Percentiles rank a stretch among this genome's conserved stretches.
phyloP scores from a whole-genome alignment of 2,888 invertebrate genomes.

The Baronia brevicornis region DNA sequence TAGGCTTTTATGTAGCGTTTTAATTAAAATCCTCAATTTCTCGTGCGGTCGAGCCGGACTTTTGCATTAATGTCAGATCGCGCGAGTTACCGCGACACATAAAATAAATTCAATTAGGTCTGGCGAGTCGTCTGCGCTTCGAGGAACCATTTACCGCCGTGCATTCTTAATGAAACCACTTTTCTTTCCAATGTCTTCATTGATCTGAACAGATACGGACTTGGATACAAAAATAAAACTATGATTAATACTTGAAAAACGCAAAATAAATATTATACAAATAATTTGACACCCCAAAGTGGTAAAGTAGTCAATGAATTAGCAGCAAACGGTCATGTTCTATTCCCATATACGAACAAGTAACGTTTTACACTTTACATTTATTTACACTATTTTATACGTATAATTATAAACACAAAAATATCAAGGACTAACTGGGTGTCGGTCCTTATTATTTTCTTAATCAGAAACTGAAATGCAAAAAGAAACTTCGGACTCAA shows the following conservation, averaged over 20 bases:
- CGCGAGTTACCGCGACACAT: constrained; percentile 18
- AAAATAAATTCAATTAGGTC: constrained; percentile 48
- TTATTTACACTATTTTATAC: too few relatives aligned
- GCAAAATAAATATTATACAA: too few relatives aligned
- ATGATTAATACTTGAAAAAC: background rate
- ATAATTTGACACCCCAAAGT: too few relatives aligned
- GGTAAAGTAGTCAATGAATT: too few relatives aligned
- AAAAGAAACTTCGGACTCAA: too few relatives aligned
- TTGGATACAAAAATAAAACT: constrained; percentile 16
- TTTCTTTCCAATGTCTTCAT: constrained; percentile 61
- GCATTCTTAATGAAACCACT: constrained; percentile 52
- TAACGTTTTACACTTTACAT: too few relatives aligned
- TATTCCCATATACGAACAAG: constrained; percentile 6
- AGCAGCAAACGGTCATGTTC: constrained; percentile 1
- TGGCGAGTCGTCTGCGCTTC: constrained; percentile 29
- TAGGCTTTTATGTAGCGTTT: constrained; percentile 1
- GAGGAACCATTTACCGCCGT: constrained; percentile 30
- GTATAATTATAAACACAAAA: too few relatives aligned
- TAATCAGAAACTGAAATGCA: too few relatives aligned
- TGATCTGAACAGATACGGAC: constrained; percentile 39
- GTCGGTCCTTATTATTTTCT: too few relatives aligned
- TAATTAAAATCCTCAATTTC: constrained; percentile 17
- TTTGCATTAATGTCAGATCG: constrained; percentile 5
- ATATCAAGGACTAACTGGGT: too few relatives aligned
- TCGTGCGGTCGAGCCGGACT: constrained; percentile 19